phyloP scores from a whole-genome alignment of 53 echinoderm and acorn worm species.

The Patiria pectinifera region DNA sequence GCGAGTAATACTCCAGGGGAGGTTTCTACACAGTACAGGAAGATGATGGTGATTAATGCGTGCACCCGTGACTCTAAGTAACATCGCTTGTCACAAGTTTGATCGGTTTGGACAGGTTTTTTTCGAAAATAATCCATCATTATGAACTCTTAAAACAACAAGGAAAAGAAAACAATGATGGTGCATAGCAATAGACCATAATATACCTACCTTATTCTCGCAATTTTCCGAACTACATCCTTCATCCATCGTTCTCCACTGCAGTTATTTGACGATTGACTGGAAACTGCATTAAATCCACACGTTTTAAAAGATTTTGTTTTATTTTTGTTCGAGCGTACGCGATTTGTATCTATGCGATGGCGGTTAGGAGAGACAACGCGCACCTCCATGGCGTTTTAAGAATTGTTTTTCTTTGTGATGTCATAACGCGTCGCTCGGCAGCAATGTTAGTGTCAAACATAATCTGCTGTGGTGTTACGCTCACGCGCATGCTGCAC shows the following conservation, averaged over 20 bases:
- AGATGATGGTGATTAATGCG: no score
- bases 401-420: neutral
- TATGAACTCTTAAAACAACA: neutral
- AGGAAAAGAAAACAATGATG: neutral
- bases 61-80: no score
- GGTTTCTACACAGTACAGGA: no score
- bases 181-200: no score
- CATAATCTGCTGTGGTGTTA: no score
- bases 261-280: neutral
- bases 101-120: no score
- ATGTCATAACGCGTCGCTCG: neutral
- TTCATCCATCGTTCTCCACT: neutral
- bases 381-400: neutral
- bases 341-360: neutral
- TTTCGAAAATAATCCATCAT: neutral
- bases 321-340: slow-evolving; percentile 1
- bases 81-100: no score
- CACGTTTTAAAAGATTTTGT: neutral
- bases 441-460: no score
- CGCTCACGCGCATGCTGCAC: no score
- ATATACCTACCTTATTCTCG: neutral
- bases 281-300: neutral
- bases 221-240: neutral
- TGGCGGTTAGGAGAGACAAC: neutral
- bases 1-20: no score